Base-by-base conservation (phyloP, 2,888 invertebrate genomes). In the Xestia ashworthii region DNA sequence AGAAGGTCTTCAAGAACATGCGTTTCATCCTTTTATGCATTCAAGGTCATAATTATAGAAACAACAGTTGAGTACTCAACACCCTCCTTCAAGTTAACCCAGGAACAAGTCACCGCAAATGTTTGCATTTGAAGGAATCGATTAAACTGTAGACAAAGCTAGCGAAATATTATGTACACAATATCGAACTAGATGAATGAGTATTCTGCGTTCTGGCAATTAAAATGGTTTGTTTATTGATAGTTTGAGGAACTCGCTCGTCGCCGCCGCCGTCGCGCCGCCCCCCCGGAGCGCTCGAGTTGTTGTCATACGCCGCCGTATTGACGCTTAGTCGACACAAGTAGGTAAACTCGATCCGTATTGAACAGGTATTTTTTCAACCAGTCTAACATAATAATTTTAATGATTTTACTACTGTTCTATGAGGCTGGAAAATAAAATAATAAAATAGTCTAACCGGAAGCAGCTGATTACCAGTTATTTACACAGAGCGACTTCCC, bases 171-270 rank as follows among this genome's bases (percentile, higher is more conserved):
- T 48, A n/a, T 62, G 22, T n/a, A 38, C 32, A 38, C 22, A 71
- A 19, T 19, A 41, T 50, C 9, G 14, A 44, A 38, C 32, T 71
- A n/a, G 62, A 16, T 62, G 9, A n/a, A 55, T 22, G 5, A 19
- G 22, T 32, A 25, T 44, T 44, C 22, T 48, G 38, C 69, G 68
- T 16, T 69, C 44, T 32, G 25, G 66, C 41, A 48, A 58, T 48
- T 69, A 46, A n/a, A 22, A 38, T 32, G 53, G 25, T 73, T 74
- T 69, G 69, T 74, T 32, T 68, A 46, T 68, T 16, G 5, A 68
- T 46, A 25, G 48, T 32, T 48, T 11, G 22, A 32, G 19, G n/a
- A n/a, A n/a, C n/a, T n/a, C 16, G 16, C 38, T 16, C 6, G 38
- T 8, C 8, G 41, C 41, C 41, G 5, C 41, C 41, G 41, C 41